Evolutionary conservation across 1,140 invertebrate species (phyloP), one percentile per base, ranked within the genome.

Genomic region (Pentalonia nigronervosa): DNA sequence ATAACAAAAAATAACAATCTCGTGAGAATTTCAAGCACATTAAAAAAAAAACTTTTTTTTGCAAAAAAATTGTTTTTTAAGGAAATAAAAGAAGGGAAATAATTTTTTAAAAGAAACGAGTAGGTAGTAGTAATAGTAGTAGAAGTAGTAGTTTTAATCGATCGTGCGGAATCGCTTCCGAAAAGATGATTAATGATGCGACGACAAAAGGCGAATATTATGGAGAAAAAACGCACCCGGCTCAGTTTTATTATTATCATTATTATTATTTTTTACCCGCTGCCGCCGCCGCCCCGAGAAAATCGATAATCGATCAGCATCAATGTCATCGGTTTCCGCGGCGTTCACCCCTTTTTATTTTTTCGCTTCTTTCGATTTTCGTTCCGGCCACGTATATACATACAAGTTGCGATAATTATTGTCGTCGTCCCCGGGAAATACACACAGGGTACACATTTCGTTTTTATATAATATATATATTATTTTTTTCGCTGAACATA

Each of bases 161-260:
- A 93, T 93, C 76, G 91, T n/a, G 60, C 67, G 48, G 76, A 93
- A 93, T 84, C 91, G 91, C 91, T 93, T 93, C 81, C 91, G 91
- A 93, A 93, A 93, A 93, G 84, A 93, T 93, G 91, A 93, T 93
- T 93, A 93, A 93, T 93, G 91, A 93, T 93, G 45, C 81, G 91
- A 86, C 81, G 91, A 93, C 81, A 93, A 93, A 93, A 86, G 91
- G 47, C 60, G 60, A 86, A 83, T 76, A 76, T 76, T 76, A 76
- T 48, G 47, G 30, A 25, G 45, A 84, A 86, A 84, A 84, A 41
- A 86, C 47, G 91, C 91, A 93, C 45, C 91, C 91, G 91, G 91
- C 81, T 41, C 76, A 36, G 25, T 53, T 53, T 89, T 36, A 34
- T 89, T 90, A 90, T 84, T 84, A 84, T 84, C 21, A 41, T 89